Evolutionary conservation across 2,888 invertebrate species (phyloP).

Genomic region (Drosophila vallismaia): DNA sequence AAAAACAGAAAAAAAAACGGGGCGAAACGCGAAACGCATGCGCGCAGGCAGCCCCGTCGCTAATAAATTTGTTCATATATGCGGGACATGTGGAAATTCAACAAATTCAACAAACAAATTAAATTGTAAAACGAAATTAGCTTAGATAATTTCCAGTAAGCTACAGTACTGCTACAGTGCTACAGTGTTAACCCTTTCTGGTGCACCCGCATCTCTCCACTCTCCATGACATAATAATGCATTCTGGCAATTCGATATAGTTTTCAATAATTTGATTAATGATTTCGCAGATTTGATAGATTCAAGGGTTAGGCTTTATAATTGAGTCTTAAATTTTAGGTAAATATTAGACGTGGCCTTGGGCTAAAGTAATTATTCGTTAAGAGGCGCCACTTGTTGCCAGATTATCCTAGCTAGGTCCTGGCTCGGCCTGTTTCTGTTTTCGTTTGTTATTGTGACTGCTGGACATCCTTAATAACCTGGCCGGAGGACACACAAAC

Average conservation of each 20-base stretch:
- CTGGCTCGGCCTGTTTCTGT: conserved; percentile 16
- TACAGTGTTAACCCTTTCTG: conserved; percentile 50
- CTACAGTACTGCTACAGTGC: too few relatives aligned
- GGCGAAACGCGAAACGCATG: conserved; percentile 66
- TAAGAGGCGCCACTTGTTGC: conserved; percentile 31
- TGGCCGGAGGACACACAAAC: conserved; percentile 23
- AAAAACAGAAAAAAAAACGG: background rate
- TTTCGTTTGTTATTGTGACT: conserved; percentile 30
- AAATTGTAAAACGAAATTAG: conserved; percentile 75
- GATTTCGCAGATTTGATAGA: background rate
- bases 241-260: conserved; percentile 40
- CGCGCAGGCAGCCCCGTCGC: conserved; percentile 51
- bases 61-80: conserved; percentile 46
- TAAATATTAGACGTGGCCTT: too few relatives aligned
- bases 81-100: conserved; percentile 75
- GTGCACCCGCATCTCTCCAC: conserved; percentile 35
- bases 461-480: conserved; percentile 10
- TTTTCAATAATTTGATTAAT: conserved; percentile 48
- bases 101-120: conserved; percentile 56
- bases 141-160: conserved; percentile 55
- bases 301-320: background rate
- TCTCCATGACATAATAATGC: conserved; percentile 43
- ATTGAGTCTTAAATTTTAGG: background rate
- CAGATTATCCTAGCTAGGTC: background rate
- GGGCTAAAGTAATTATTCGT: background rate